These are phyloP conservation scores for Athetis lepigone DNA, from an alignment of 2,888 invertebrate genomes.

Conservation along the genomic window DNA sequence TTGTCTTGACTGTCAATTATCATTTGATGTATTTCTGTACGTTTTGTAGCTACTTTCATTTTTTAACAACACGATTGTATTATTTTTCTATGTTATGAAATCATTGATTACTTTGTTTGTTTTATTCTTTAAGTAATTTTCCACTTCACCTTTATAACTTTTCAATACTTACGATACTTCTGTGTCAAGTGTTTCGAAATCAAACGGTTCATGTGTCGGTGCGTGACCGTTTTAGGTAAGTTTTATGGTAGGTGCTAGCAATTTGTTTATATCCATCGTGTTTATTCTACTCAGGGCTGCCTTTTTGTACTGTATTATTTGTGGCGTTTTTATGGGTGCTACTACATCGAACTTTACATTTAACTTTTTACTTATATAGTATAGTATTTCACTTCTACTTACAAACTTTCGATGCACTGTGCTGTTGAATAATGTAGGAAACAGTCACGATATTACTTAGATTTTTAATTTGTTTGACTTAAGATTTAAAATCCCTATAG, in stretches of 20 bases:
- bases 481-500: background rate
- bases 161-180: constrained; percentile 37
- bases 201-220: constrained; percentile 52
- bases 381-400: constrained; percentile 8
- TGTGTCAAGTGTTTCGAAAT: constrained; percentile 56
- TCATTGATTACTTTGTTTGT: constrained; percentile 14
- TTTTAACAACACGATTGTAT: constrained; percentile 5
- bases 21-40: constrained; percentile 30
- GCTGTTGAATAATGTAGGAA: background rate
- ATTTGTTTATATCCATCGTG: constrained; percentile 55
- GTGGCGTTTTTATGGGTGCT: constrained; percentile 25
- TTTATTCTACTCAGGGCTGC: constrained; percentile 58
- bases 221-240: constrained; percentile 61
- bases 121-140: constrained; percentile 13
- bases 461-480: background rate
- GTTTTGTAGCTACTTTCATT: background rate
- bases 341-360: no score
- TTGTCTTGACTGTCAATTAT: constrained; percentile 58
- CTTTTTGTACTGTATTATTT: constrained; percentile 30
- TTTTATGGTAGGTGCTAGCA: constrained; percentile 59
- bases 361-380: background rate
- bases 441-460: background rate
- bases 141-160: constrained; percentile 25
- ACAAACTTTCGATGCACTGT: constrained; percentile 8
- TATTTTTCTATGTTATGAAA: constrained; percentile 14